Evolutionary conservation across 2,888 invertebrate species (phyloP), one percentile per base, ranked within the genome.

Genomic region (Patella ulyssiponensis): DNA sequence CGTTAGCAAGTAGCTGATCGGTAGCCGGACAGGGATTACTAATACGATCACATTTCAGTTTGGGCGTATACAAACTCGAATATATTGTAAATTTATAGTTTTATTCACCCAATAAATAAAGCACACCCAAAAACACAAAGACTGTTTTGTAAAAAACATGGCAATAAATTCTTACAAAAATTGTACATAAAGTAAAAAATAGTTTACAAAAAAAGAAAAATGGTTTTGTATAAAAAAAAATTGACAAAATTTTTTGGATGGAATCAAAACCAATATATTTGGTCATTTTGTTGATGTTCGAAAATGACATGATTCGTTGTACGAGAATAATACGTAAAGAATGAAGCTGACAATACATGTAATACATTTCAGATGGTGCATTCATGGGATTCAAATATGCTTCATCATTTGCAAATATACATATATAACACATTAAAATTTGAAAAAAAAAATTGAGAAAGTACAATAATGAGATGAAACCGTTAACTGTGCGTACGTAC

Each of bases 21-120:
- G 33, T 33, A 4, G 33, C 33, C 44, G 44, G 44, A 33, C 7
- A 44, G 44, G 9, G 44, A 44, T 9, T 44, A 44, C 9, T 5
- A 33, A 9, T 44, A 9, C 44, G 44, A 44, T 44, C 44, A 44
- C 9, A 7, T 44, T 44, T 9, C 9, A 44, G 9, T 44, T 44
- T 44, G 44, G 44, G 44, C 44, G 44, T 44, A 44, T 9, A 44
- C 1, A 44, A 44, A 44, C 44, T 44, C 44, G 44, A 44, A 44
- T 7, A 44, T 44, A 9, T 9, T 44, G 44, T 44, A 44, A 44
- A 44, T 44, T 44, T 44, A 44, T 44, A 44, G 20, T 64, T 64
- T 64, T 64, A 64, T 64, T 64, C 64, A 64, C 23, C 23, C 20
- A 64, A 64, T 64, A 64, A 64, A 64, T 64, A 64, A 64, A 64